Evolutionary conservation across 2,113 vertebrate genomes (phyloP).

Genomic region (Raphicerus campestris): DNA sequence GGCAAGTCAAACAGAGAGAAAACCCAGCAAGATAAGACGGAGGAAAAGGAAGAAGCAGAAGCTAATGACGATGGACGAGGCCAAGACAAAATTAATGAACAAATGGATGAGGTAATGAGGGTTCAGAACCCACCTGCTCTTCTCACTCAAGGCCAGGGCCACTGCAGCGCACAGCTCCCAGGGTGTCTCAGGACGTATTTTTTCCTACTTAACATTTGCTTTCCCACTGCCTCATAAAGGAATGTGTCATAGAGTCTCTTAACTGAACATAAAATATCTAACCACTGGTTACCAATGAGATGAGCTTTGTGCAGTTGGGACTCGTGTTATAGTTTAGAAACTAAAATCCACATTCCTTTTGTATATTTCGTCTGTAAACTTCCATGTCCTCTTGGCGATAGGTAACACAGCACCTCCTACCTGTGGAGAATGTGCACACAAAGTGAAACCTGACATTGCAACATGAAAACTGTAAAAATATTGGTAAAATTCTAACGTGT

Average conservation of each 20-base stretch:
- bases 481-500: neutral
- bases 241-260: neutral
- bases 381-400: neutral
- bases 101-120: slow-evolving; percentile 90
- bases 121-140: neutral
- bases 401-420: neutral
- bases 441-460: slow-evolving; percentile 3
- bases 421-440: neutral
- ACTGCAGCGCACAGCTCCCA: neutral
- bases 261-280: neutral
- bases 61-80: slow-evolving; percentile 66
- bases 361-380: neutral
- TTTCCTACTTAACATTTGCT: neutral
- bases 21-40: slow-evolving; percentile 82
- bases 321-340: neutral
- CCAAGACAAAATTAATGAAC: slow-evolving; percentile 92
- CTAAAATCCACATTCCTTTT: neutral
- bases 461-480: neutral
- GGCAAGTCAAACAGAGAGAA: slow-evolving; percentile 85
- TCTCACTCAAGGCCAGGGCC: neutral
- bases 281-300: neutral
- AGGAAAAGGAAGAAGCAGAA: slow-evolving; percentile 74
- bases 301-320: neutral
- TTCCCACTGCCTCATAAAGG: neutral
- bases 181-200: neutral